Base-by-base conservation (phyloP, 2,888 invertebrate genomes). In the Drosophila borborema region DNA sequence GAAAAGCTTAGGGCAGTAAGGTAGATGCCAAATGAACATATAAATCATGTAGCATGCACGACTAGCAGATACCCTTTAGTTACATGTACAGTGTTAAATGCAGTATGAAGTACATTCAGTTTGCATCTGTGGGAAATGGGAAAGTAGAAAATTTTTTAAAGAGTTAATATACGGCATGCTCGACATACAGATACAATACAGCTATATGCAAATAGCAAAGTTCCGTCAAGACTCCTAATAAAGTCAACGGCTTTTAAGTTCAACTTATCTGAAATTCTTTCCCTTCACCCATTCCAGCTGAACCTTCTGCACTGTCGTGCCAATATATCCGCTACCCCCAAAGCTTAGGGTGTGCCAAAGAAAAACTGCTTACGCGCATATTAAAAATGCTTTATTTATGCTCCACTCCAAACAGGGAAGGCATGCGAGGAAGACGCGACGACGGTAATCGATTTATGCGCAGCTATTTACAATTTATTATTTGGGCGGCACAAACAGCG, bases 341-440 rank as follows among this genome's bases (percentile, higher is more conserved):
- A 7, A 2, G 7, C 10, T 5, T 16, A 64, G 68, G 68, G 72
- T 77, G 73, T 60, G 28, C 43, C 23, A 16, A 34, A 67, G 36
- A 63, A 61, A 72, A 81, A 77, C 73, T 66, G 81, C 81, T 81
- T 81, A 72, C 73, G 77, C 73, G 62, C 86, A 89, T 86, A 86
- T 89, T 86, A 85, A 89, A 89, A 86, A 86, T 82, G 82, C 70
- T 89, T 86, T 86, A 89, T 89, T 86, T 89, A 75, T 85, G 72
- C 73, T 74, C 40, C 64, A 51, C 7, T 4, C 20, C 12, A 34
- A 51, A 12, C 16, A 1, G 45, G 9, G 12, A n/a, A 34, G 23
- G 14, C 38, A 20, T 38, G 20, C 23, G 23, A 36, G 59, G 38
- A n/a, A 34, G 31, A 34, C 49, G 49, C 49, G 49, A 51, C 43